Conservation (phyloP, 2,888 invertebrate species). For the Pediacus dermestoides region DNA sequence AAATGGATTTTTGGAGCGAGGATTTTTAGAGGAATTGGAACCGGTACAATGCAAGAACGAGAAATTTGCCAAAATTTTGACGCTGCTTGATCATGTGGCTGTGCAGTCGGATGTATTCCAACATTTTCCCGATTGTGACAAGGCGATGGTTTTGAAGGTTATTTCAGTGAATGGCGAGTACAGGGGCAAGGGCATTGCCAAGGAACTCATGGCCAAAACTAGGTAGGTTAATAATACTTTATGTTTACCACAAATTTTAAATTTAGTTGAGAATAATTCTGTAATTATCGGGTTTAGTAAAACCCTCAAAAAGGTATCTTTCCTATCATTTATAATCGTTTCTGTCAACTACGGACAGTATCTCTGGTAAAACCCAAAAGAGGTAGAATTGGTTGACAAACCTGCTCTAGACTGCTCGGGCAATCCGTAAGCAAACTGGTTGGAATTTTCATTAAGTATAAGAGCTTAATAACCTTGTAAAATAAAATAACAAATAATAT, state of each 20-base stretch:
- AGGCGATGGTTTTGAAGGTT: constrained; percentile 61
- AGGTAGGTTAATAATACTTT: constrained; percentile 60
- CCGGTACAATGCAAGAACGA: constrained; percentile 45
- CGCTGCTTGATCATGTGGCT: constrained; percentile 58
- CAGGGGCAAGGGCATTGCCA: constrained; percentile 66
- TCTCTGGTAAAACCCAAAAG: no score
- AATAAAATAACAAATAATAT: no score
- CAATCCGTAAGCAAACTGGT: no score
- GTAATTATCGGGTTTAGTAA: no score
- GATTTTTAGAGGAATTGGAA: constrained; percentile 41
- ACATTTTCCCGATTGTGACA: constrained; percentile 55
- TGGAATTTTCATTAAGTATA: no score
- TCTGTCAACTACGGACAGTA: no score
- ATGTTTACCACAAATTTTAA: no score
- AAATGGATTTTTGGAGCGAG: constrained; percentile 36
- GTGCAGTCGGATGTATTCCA: constrained; percentile 56
- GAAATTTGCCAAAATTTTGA: constrained; percentile 64
- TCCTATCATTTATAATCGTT: no score
- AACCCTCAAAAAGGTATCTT: no score
- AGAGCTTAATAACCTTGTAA: no score
- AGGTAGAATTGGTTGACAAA: no score
- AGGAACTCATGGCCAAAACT: constrained; percentile 58
- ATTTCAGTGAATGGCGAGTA: constrained; percentile 64
- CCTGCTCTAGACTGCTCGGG: no score
- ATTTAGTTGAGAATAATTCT: background rate